Evolutionary conservation across 2,888 invertebrate species (phyloP), one percentile per base, ranked within the genome.

Genomic region (Lathronympha strigana): DNA sequence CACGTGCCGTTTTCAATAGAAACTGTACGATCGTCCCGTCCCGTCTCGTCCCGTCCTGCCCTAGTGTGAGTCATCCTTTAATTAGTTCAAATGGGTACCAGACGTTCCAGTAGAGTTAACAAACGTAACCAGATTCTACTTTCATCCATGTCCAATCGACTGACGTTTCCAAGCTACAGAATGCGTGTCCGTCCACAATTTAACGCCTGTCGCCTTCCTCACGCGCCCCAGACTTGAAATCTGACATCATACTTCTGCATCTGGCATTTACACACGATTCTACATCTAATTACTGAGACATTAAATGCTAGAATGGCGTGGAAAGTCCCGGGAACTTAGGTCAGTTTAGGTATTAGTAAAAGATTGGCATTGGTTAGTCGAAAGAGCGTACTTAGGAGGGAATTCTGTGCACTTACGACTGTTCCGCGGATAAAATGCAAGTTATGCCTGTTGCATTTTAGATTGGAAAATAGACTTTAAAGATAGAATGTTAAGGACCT

Each of bases 171-270:
- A 11, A 21, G 51, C 38, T 51, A 64, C 62, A 67, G 68, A 55
- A 55, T 45, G 67, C 66, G 67, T 70, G 72, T 73, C 75, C 68
- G 73, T 76, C 72, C 73, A 73, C 70, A 72, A 79, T 80, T 80
- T 79, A 76, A 78, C 70, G 81, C 76, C 68, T 78, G 79, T 80
- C 81, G 71, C 67, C 66, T 72, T 58, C 54, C 38, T 17, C 1
- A 0, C 54, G 28, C 13, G 40, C 4, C 8, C 19, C n/a, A 19
- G 4, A 4, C 21, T 28, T 57, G 43, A 57, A 57, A 19, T 13
- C 28, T 19, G 43, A 57, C 57, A 17, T 19, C 55, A 55, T 55
- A 28, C 55, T 33, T 19, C 19, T 33, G 19, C 21, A 9, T 8
- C 19, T 50, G 9, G 5, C 19, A 21, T 19, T 33, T 31, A 19